Conservation (phyloP, 2,797 vertebrate genomes). For the Dallia pectoralis region DNA sequence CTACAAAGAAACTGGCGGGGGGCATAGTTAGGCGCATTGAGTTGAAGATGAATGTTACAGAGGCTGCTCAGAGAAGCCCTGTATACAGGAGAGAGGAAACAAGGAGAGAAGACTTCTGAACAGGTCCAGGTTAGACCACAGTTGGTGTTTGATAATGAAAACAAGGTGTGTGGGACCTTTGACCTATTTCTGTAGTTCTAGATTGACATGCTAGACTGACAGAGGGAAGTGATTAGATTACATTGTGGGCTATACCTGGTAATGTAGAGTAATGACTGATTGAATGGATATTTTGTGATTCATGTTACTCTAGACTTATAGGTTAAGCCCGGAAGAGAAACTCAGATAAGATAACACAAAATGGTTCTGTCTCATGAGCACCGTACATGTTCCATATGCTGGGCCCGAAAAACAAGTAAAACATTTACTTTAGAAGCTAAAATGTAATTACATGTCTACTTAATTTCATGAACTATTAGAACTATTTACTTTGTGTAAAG, state of each 20-base stretch:
- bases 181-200: not conserved
- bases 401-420: too few species aligned
- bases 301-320: not conserved
- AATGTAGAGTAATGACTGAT: not conserved
- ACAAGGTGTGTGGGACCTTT: not conserved
- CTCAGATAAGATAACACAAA: not conserved
- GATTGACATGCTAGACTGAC: not conserved
- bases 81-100: constrained; percentile 13
- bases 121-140: constrained; percentile 38
- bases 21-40: not conserved
- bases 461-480: too few species aligned
- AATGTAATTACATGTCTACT: too few species aligned
- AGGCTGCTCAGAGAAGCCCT: not conserved
- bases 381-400: not conserved
- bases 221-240: not conserved
- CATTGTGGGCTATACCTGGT: not conserved
- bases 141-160: not conserved
- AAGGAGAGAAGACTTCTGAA: constrained; percentile 23
- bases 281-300: not conserved
- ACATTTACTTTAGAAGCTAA: too few species aligned
- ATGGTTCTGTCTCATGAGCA: not conserved
- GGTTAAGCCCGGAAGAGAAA: not conserved
- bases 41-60: not conserved
- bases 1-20: not conserved
- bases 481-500: too few species aligned